Conservation (phyloP, 92 coral and sea anemone genomes). For the Phenganax marumi region DNA sequence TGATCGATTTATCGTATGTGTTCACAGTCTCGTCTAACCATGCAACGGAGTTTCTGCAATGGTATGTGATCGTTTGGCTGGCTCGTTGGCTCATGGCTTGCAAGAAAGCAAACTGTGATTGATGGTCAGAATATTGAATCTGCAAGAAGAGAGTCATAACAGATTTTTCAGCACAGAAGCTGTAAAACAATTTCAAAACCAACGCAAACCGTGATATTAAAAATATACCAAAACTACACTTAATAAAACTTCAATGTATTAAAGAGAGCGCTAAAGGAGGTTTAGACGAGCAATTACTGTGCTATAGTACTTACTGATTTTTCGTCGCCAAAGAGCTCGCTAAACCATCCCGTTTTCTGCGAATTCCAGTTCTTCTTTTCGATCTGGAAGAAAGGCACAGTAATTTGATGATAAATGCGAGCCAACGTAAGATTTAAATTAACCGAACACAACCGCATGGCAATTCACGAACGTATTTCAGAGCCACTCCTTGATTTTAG, state of each 20-base stretch:
- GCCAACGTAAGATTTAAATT: too few species aligned
- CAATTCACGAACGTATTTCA: too few species aligned
- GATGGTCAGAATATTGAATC: constrained; percentile 41
- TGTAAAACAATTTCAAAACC: background rate
- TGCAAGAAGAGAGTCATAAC: background rate
- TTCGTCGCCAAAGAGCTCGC: constrained; percentile 32
- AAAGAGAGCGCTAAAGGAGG: background rate
- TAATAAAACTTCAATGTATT: background rate
- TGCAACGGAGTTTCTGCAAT: constrained; percentile 40
- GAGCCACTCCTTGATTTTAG: too few species aligned
- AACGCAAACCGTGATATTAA: too few species aligned
- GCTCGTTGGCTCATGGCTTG: constrained; percentile 36
- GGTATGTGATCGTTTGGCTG: constrained; percentile 35
- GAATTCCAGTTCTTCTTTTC: constrained; percentile 24
- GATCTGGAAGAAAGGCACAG: constrained; percentile 1
- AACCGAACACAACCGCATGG: too few species aligned
- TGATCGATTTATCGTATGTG: constrained; percentile 30
- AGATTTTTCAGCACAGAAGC: background rate
- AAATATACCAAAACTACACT: too few species aligned
- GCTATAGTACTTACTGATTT: constrained; percentile 16
- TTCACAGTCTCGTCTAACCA: constrained; percentile 27
- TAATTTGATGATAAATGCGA: background rate
- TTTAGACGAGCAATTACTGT: background rate
- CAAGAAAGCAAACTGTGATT: constrained; percentile 39
- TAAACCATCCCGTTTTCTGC: constrained; percentile 19